Evolutionary conservation across 1,140 invertebrate genomes (phyloP), one percentile per base, ranked within the genome.

Genomic region (Drosophila pachea): DNA sequence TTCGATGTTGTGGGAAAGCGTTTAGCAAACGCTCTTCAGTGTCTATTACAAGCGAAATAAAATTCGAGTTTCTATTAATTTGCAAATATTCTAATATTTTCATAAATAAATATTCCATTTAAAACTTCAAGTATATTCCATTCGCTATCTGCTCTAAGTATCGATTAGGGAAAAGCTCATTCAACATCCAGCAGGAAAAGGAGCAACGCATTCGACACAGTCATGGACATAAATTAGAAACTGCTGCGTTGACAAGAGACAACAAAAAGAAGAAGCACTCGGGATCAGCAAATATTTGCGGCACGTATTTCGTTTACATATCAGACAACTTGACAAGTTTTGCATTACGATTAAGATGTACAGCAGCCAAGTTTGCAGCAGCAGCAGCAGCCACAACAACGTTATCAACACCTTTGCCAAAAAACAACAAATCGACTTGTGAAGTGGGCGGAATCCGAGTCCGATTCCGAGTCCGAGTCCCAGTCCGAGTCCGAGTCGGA

Each of bases 311-410:
- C 79, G 79, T 84, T 84, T 84, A 86, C 79, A 84, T 84, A 84
- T 84, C 81, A 84, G 74, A 22, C 22, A 22, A 22, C 73, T 86
- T 84, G 79, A 86, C 79, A 84, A 76, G 66, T 84, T 86, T 84
- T 86, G 81, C 79, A 86, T 84, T 84, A 86, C 79, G 79, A 84
- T 84, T 84, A 84, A 84, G 79, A 86, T 79, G 79, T 84, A 86
- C 81, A 76, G 76, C 76, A 29, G 16, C 32, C 42, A 54, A 38
- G 22, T 50, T 38, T 9, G 36, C 33, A 68, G 38, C 12, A 66
- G 22, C 54, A 66, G 52, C 45, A 66, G 43, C 42, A 56, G 29
- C 48, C 14, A 74, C 56, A 70, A 86, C 81, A 86, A 86, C 73
- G 81, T 84, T 84, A 84, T 86, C 79, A 84, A 84, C 79, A 84